Base-by-base conservation (phyloP, 1,140 invertebrate species). In the Aculops lycopersici region DNA sequence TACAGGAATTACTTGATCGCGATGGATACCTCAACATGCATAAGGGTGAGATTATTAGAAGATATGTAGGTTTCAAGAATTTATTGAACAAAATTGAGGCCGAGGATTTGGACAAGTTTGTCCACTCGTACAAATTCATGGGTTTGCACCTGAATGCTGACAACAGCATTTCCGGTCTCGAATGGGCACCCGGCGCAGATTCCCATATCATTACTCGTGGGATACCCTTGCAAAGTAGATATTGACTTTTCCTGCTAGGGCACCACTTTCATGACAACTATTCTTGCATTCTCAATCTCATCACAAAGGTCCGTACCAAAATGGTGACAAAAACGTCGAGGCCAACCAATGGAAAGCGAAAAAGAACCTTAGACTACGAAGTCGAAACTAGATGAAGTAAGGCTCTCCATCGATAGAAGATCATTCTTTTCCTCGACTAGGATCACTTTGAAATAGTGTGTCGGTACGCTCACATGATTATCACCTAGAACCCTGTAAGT, bases 391-490 rank as follows among this genome's bases (percentile, higher is more conserved):
- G n/a, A n/a, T n/a, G n/a, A n/a, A n/a, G n/a, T n/a, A n/a, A n/a
- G n/a, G n/a, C n/a, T n/a, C n/a, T n/a, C n/a, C n/a, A n/a, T n/a
- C n/a, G n/a, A n/a, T n/a, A n/a, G n/a, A n/a, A n/a, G n/a, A n/a
- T n/a, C n/a, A n/a, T n/a, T n/a, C n/a, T n/a, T n/a, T n/a, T n/a
- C n/a, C n/a, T n/a, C n/a, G n/a, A n/a, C n/a, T n/a, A n/a, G n/a
- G n/a, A n/a, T n/a, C n/a, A 84, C 65, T 65, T 98, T 97, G 59
- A 83, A 97, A 61, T 95, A 97, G 58, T 97, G 90, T 0, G 90
- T 97, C 1, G 90, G 90, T 2, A 98, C 90, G 2, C 88, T 78
- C 3, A 98, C 86, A 45, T 80, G 67, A 58, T 86, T 92, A 1
- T 65, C 53, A 0, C 88, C 90, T 45, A 97, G 78, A 0, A 97